Percentiles rank a stretch among this genome's conserved stretches.
Evolutionary conservation across 2,113 vertebrate genomes (phyloP).

Genomic region (Pterocles burchelli): DNA sequence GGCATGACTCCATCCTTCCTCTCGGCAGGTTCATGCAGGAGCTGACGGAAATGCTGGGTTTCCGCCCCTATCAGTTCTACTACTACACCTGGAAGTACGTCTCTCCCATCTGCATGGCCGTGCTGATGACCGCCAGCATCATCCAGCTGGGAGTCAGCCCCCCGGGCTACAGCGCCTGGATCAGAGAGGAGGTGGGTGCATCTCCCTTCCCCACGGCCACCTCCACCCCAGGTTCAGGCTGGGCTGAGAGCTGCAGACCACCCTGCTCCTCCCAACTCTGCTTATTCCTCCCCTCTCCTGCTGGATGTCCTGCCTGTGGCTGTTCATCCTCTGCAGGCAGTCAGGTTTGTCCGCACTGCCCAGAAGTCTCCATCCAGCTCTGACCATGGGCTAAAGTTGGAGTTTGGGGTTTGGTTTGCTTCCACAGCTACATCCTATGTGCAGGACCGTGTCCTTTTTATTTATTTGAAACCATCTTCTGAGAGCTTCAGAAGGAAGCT

Average conservation of each 20-base stretch:
- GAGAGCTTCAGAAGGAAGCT: neutral
- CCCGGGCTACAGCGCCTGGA: constrained; percentile 95
- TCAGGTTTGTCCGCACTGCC: neutral
- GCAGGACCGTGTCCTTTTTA: neutral
- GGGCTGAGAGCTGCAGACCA: neutral
- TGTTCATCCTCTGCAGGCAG: rapidly evolving
- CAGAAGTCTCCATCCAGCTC: neutral
- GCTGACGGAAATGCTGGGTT: constrained; percentile 97
- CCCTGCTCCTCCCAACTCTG: neutral
- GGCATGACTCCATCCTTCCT: neutral
- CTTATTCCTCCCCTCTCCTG: neutral
- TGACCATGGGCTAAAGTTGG: neutral
- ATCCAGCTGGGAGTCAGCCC: constrained; percentile 93
- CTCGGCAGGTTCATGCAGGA: constrained; percentile 94
- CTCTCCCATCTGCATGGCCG: constrained; percentile 88
- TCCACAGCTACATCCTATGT: neutral
- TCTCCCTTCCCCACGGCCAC: neutral
- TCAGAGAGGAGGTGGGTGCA: constrained; percentile 87
- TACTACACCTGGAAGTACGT: constrained; percentile 98
- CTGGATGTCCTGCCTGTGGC: neutral
- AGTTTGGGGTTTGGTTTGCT: neutral
- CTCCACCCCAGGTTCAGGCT: neutral
- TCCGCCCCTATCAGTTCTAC: constrained; percentile 89
- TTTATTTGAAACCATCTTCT: neutral
- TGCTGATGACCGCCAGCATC: constrained; percentile 87